These are phyloP conservation scores for Drosophila cardini DNA, from an alignment of 1,140 invertebrate genomes.

Conservation along the genomic window DNA sequence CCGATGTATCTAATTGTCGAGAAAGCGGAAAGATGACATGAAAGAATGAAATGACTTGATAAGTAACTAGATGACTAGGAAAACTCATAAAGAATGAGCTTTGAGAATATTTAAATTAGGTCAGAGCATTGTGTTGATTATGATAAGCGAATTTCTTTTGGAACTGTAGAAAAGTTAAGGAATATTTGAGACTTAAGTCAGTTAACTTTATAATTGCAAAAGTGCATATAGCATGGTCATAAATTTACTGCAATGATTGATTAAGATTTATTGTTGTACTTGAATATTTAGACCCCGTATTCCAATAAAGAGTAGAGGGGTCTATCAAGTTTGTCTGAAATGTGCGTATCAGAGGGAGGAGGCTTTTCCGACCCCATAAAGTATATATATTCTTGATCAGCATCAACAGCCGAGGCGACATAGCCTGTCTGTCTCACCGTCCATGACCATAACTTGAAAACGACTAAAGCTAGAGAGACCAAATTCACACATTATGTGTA, in stretches of 20 bases:
- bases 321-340: too few relatives aligned
- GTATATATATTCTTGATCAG: too few relatives aligned
- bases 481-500: too few relatives aligned
- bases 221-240: neutral
- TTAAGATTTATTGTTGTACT: neutral
- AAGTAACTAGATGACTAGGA: slow-evolving; percentile 12
- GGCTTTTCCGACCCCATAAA: too few relatives aligned
- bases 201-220: too few relatives aligned
- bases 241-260: neutral
- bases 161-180: neutral
- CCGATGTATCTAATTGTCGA: slow-evolving; percentile 13
- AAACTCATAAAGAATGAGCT: slow-evolving; percentile 1
- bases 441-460: too few relatives aligned
- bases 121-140: slow-evolving; percentile 8
- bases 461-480: too few relatives aligned
- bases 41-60: slow-evolving; percentile 20
- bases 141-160: slow-evolving; percentile 1
- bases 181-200: neutral
- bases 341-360: too few relatives aligned
- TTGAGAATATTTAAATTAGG: slow-evolving; percentile 17
- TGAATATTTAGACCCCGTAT: too few relatives aligned
- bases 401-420: too few relatives aligned
- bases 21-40: slow-evolving; percentile 41
- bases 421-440: too few relatives aligned
- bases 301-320: too few relatives aligned